phyloP scores from a whole-genome alignment of 2,888 invertebrate genomes.

The Sarcophaga subvicina region DNA sequence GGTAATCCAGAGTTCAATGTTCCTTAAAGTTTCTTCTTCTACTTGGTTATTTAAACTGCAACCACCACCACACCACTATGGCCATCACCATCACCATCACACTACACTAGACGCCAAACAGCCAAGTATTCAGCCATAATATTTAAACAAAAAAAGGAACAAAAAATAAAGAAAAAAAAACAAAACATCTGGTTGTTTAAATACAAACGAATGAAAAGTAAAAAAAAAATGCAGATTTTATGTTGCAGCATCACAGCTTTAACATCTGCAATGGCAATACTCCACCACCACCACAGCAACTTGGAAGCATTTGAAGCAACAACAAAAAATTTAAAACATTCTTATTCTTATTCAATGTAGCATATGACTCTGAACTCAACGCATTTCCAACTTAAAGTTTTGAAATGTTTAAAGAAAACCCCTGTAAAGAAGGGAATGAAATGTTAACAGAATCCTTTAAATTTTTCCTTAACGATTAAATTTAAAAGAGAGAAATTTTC shows the following conservation, averaged over 20 bases:
- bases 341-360: constrained; percentile 45
- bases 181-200: constrained; percentile 56
- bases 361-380: constrained; percentile 25
- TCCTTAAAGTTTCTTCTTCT: constrained; percentile 55
- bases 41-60: constrained; percentile 6
- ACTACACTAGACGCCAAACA: neutral
- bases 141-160: neutral
- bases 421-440: neutral
- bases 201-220: neutral
- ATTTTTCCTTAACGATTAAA: neutral
- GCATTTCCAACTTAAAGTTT: constrained; percentile 37
- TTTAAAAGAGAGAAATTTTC: neutral
- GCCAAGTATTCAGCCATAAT: constrained; percentile 18
- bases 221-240: constrained; percentile 7
- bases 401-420: neutral
- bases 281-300: neutral
- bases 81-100: constrained; percentile 3
- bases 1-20: constrained; percentile 67
- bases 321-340: constrained; percentile 12
- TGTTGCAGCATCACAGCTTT: constrained; percentile 29
- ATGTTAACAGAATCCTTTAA: neutral
- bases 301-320: neutral
- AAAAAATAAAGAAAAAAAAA: neutral
- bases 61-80: constrained; percentile 16
- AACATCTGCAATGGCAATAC: constrained; percentile 42